Evolutionary conservation across 1,140 invertebrate genomes (phyloP), one percentile per base, ranked within the genome.

Genomic region (Nymphalis io): DNA sequence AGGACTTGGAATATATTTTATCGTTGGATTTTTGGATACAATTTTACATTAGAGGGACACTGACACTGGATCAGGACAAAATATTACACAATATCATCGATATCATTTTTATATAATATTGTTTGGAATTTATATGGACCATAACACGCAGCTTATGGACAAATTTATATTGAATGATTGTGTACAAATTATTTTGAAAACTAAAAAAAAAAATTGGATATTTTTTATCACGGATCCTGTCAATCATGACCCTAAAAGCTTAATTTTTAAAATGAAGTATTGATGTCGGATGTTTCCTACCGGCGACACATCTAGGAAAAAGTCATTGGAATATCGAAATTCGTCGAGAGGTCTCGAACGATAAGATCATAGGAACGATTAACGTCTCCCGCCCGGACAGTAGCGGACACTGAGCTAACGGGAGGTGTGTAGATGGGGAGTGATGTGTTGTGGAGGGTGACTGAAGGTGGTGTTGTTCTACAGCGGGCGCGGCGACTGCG

Each of bases 401-500:
- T 33, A 6, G 27, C 27, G 27, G 23, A 6, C 27, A 8, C 27
- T 18, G n/a, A 18, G 44, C n/a, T 16, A 8, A 20, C 44, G 44
- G n/a, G 44, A n/a, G 16, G n/a, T 27, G 23, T 27, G 23, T 27
- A 16, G n/a, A 6, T n/a, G n/a, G 15, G 16, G 60, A 1, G 23
- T 13, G 21, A 8, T 16, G 27, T 33, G 16, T 16, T 1, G 13
- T 39, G 58, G 11, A 40, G 13, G 46, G 58, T 20, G 18, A 63
- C 53, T 66, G 70, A 61, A 66, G 55, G 27, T 21, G 58, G 18
- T 62, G 70, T 67, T 68, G 27, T 72, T 75, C 69, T 59, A 63
- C 70, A 70, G 72, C 48, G 65, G 70, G 23, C 67, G 61, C 27
- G 60, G 66, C 61, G 55, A 67, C 64, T 60, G 62, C 70, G 69